Conservation (phyloP, 2,797 vertebrate genomes). For the Fratercula arctica region DNA sequence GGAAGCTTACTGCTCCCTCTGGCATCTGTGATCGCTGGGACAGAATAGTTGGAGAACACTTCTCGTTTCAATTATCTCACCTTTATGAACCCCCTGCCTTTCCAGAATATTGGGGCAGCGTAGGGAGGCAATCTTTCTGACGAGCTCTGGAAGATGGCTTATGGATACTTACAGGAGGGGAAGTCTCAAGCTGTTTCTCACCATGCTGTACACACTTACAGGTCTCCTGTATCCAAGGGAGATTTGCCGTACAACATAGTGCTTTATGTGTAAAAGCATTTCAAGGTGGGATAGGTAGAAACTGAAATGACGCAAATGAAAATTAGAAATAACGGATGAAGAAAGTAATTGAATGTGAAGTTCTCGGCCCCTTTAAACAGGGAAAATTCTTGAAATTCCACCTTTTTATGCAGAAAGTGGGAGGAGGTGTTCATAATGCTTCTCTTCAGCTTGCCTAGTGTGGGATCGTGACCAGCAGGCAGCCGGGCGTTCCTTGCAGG, state of each 20-base stretch:
- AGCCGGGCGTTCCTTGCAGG: neutral
- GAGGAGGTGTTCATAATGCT: conserved; percentile 11
- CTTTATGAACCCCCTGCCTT: neutral
- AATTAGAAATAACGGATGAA: neutral
- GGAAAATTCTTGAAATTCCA: conserved; percentile 9
- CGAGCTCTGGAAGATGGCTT: neutral
- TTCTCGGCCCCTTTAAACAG: neutral
- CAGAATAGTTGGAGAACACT: neutral
- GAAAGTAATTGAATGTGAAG: neutral
- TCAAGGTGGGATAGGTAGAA: neutral
- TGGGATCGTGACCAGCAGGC: neutral
- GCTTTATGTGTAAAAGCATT: neutral
- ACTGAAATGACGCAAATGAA: neutral
- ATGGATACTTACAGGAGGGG: neutral
- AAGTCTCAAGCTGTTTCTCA: neutral
- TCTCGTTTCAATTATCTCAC: neutral
- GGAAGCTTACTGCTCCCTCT: neutral
- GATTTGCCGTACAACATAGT: neutral
- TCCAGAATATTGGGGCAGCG: neutral
- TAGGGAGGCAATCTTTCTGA: neutral
- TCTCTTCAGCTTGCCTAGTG: neutral
- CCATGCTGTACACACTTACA: neutral
- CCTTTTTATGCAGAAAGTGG: neutral
- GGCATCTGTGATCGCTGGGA: fast-evolving
- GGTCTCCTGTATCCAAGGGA: neutral